These are phyloP conservation scores for Pseudachorutes palmiensis DNA, from an alignment of 1,140 invertebrate species.

Conservation along the genomic window DNA sequence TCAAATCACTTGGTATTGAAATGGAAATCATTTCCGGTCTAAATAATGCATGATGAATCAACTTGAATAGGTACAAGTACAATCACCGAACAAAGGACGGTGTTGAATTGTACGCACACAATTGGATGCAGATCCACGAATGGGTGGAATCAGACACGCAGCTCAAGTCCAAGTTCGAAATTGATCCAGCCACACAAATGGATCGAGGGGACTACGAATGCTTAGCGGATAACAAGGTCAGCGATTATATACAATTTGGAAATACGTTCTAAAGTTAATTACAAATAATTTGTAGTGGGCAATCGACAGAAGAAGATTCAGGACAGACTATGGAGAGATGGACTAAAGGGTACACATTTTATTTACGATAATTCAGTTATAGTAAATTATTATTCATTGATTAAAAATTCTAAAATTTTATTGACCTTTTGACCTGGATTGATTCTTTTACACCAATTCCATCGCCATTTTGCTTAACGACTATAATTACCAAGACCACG, in stretches of 20 bases:
- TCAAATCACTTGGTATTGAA: constrained; percentile 45
- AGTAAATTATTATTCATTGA: no score
- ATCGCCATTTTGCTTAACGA: no score
- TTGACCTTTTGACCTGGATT: no score
- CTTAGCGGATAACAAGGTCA: constrained; percentile 58
- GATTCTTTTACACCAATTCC: no score
- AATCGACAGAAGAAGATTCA: constrained; percentile 59
- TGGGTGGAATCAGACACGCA: constrained; percentile 46
- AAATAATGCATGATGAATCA: neutral
- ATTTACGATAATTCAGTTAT: no score
- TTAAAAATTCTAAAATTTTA: no score
- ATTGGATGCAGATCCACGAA: constrained; percentile 51
- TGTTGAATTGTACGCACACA: constrained; percentile 51
- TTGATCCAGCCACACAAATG: constrained; percentile 45
- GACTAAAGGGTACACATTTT: constrained; percentile 12
- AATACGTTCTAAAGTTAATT: neutral
- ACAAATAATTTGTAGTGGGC: constrained; percentile 48
- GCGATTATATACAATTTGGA: neutral
- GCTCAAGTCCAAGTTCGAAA: constrained; percentile 53
- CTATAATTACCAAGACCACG: no score
- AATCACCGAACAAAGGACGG: constrained; percentile 50
- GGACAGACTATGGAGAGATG: constrained; percentile 52
- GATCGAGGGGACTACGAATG: constrained; percentile 64
- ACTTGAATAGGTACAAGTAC: constrained; percentile 34
- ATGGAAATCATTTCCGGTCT: neutral